Conservation (phyloP, 2,797 vertebrate genomes). For the Ataeniobius toweri region DNA sequence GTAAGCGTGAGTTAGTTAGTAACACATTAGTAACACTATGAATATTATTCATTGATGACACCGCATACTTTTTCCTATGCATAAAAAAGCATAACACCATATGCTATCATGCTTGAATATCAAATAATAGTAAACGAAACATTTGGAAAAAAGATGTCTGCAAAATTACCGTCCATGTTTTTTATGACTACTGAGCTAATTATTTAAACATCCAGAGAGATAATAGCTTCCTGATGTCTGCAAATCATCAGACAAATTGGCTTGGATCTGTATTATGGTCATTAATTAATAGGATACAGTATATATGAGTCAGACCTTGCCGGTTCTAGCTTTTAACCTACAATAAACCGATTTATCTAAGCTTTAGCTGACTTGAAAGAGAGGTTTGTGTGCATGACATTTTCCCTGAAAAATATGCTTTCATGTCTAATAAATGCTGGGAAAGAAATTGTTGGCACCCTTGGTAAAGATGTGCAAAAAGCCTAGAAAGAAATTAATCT, state of each 20-base stretch:
- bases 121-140: too few species aligned
- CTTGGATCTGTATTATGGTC: not conserved
- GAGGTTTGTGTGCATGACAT: too few species aligned
- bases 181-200: constrained; percentile 2
- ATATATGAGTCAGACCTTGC: not conserved
- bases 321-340: not conserved
- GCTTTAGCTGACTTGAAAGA: not conserved
- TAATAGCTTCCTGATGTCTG: not conserved
- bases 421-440: too few species aligned
- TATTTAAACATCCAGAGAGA: not conserved
- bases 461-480: too few species aligned
- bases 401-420: too few species aligned
- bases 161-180: not conserved
- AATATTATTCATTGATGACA: not conserved
- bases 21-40: not conserved
- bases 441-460: too few species aligned
- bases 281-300: not conserved
- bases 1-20: not conserved
- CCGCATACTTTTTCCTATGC: not conserved
- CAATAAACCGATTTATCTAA: not conserved
- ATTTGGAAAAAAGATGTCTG: not conserved
- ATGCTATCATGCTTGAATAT: not conserved
- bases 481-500: too few species aligned
- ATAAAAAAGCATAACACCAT: not conserved
- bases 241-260: not conserved